These are phyloP conservation scores for Elachura formosa DNA, from an alignment of 2,113 vertebrate genomes.

Conservation along the genomic window DNA sequence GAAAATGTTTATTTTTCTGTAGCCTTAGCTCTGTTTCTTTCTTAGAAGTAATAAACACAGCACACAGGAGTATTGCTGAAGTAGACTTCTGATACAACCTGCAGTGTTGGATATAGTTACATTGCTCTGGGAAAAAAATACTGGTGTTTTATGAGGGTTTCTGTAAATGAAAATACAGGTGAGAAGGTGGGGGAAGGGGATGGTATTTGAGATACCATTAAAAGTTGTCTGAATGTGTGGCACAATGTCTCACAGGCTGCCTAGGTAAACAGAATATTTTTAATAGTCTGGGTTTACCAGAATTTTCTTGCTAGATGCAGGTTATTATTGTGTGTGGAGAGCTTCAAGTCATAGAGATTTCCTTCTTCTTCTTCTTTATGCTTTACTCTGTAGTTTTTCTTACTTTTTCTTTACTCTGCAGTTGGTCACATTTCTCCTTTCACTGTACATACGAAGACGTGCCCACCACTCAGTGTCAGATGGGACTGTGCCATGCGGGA, in stretches of 20 bases:
- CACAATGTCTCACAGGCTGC: neutral
- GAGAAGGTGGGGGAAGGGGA: neutral
- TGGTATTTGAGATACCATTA: neutral
- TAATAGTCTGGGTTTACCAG: neutral
- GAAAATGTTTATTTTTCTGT: constrained; percentile 7
- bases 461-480: neutral
- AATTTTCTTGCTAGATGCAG: neutral
- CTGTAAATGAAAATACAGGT: constrained; percentile 2
- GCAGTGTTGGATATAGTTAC: constrained; percentile 3
- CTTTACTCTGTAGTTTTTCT: neutral
- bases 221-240: neutral
- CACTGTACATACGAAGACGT: neutral
- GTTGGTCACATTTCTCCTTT: neutral
- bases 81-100: constrained; percentile 10
- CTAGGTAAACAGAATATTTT: neutral
- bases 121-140: constrained; percentile 13
- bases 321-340: neutral
- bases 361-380: neutral
- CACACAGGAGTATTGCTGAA: constrained; percentile 36
- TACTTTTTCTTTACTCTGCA: neutral
- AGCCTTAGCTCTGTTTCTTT: constrained; percentile 10
- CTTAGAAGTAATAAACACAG: constrained; percentile 33
- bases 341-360: neutral
- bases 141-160: constrained; percentile 27
- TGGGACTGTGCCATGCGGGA: neutral